Percentiles rank a stretch among this genome's conserved stretches.
These are phyloP conservation scores for Drosophila kokeensis DNA, from an alignment of 2,888 invertebrate genomes.

Conservation along the genomic window DNA sequence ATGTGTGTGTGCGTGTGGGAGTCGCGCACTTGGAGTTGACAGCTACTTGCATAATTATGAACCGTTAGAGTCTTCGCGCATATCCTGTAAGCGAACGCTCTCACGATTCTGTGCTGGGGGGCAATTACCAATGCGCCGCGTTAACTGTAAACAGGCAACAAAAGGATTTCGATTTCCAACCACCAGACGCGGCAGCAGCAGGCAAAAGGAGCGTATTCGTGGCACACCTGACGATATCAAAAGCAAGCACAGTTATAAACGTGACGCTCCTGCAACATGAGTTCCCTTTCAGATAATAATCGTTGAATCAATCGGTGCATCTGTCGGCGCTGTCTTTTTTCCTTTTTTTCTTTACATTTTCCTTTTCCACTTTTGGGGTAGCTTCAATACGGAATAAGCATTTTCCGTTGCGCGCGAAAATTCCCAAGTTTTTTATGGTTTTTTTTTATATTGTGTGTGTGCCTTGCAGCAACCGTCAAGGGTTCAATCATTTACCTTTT, in stretches of 20 bases:
- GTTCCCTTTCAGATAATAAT: conserved; percentile 44
- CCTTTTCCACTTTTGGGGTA: conserved; percentile 57
- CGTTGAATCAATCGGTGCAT: conserved; percentile 64
- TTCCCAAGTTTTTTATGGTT: conserved; percentile 74
- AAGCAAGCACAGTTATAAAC: conserved; percentile 73
- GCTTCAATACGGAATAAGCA: conserved; percentile 39
- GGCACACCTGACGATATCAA: conserved; percentile 78
- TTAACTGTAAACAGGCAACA: conserved; percentile 77
- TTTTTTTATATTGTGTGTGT: conserved; percentile 41
- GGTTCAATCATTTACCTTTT: conserved; percentile 32
- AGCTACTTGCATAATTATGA: conserved; percentile 68
- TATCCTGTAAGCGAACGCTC: conserved; percentile 66
- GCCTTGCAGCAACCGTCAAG: conserved; percentile 22
- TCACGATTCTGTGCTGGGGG: conserved; percentile 36
- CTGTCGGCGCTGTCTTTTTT: conserved; percentile 66
- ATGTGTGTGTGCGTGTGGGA: conserved; percentile 15
- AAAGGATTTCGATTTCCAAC: conserved; percentile 76
- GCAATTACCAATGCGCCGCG: conserved; percentile 58
- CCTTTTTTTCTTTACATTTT: conserved; percentile 47
- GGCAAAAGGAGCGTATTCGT: conserved; percentile 20
- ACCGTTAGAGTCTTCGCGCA: conserved; percentile 62
- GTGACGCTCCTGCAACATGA: conserved; percentile 57
- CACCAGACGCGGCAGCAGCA: conserved; percentile 46
- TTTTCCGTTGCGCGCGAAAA: conserved; percentile 75
- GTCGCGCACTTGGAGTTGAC: conserved; percentile 36